Conservation (phyloP, 2,888 invertebrate species). For the Thereva nobilitata region DNA sequence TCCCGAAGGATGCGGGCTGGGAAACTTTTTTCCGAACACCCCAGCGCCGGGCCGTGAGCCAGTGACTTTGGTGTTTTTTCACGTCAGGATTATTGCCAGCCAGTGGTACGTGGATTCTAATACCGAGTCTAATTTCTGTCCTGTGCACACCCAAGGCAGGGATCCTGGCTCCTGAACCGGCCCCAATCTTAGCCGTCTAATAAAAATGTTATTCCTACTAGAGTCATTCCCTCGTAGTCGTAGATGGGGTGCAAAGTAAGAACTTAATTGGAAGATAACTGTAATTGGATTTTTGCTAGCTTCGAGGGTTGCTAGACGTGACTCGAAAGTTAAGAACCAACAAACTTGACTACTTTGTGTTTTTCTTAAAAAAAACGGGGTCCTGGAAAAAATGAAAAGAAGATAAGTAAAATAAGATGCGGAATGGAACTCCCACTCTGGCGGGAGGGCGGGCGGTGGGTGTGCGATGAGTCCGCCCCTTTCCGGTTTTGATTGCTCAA, state of each 20-base stretch:
- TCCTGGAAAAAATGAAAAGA: background rate
- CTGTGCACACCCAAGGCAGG: background rate
- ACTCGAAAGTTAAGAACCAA: slow-evolving; percentile 40
- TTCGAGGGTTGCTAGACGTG: slow-evolving; percentile 38
- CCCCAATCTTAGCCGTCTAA: slow-evolving; percentile 5
- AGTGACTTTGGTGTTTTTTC: slow-evolving; percentile 24
- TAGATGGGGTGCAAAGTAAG: slow-evolving; percentile 41
- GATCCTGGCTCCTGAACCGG: background rate
- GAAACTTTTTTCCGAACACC: slow-evolving; percentile 12
- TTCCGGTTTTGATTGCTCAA: slow-evolving; percentile 40
- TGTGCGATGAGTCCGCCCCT: slow-evolving; percentile 39
- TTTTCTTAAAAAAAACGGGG: slow-evolving; percentile 13
- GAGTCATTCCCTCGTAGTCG: slow-evolving; percentile 33
- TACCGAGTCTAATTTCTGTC: slow-evolving; percentile 7
- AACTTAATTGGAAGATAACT: slow-evolving; percentile 43
- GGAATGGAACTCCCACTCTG: background rate
- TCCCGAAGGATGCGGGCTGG: slow-evolving; percentile 5
- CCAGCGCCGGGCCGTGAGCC: slow-evolving; percentile 3
- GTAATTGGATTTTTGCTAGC: slow-evolving; percentile 42
- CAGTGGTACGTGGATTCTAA: slow-evolving; percentile 22
- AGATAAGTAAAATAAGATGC: slow-evolving; percentile 15
- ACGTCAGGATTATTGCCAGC: slow-evolving; percentile 21
- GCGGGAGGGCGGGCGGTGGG: background rate
- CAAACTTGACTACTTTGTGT: slow-evolving; percentile 38
- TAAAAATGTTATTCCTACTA: slow-evolving; percentile 35